Conservation (phyloP, 1,140 invertebrate species). For the Nixonia krombeini region DNA sequence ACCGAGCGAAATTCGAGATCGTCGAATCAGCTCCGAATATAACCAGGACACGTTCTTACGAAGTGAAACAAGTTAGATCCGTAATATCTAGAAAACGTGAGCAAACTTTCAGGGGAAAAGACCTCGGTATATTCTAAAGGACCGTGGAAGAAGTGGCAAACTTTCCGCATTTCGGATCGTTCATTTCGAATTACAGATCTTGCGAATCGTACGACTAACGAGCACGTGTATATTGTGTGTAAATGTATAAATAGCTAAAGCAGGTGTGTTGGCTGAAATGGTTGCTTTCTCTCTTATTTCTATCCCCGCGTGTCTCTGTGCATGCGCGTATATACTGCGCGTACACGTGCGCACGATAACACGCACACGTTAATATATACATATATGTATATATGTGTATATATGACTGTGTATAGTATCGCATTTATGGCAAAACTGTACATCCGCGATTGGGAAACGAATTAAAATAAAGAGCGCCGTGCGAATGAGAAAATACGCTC, state of each 20-base stretch:
- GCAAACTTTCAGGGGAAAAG: conserved; percentile 20
- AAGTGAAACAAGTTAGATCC: conserved; percentile 27
- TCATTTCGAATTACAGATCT: no score
- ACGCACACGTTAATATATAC: background rate
- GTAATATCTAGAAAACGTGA: conserved; percentile 21
- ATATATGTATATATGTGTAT: background rate
- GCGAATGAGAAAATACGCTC: no score
- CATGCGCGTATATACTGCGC: conserved; percentile 5
- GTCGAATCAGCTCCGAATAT: conserved; percentile 31
- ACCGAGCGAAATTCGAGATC: conserved; percentile 28
- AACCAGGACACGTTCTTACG: conserved; percentile 26
- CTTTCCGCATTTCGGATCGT: background rate
- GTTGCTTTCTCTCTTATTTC: background rate
- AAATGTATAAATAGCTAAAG: background rate
- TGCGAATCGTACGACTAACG: no score
- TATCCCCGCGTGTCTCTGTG: background rate
- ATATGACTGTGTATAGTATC: background rate
- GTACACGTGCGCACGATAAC: conserved; percentile 10
- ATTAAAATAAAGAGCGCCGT: no score
- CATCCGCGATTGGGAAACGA: no score
- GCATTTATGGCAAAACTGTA: no score
- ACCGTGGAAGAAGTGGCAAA: no score
- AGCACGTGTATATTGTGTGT: no score
- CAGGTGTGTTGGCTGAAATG: no score
- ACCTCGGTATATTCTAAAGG: background rate